Evolutionary conservation across 2,113 vertebrate genomes (phyloP).

Genomic region (Thalassoma bifasciatum): DNA sequence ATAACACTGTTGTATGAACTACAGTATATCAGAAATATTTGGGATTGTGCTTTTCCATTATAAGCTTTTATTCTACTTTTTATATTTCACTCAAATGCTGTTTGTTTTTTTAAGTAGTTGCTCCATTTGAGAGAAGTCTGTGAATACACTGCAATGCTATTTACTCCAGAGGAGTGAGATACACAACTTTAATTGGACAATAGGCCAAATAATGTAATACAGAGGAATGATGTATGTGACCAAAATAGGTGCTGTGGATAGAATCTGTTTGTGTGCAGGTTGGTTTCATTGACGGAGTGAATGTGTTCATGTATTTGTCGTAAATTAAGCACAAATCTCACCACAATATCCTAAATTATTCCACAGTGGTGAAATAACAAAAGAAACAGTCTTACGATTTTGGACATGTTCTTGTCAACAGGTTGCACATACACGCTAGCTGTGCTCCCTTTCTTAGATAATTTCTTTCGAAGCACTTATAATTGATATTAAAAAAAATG

Average conservation of each 20-base stretch:
- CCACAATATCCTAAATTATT: constrained; percentile 31
- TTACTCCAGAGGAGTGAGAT: constrained; percentile 43
- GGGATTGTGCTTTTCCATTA: constrained; percentile 59
- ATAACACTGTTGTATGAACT: constrained; percentile 73
- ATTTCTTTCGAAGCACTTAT: neutral
- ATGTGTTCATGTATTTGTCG: constrained; percentile 43
- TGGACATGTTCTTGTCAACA: neutral
- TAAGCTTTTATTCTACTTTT: constrained; percentile 40
- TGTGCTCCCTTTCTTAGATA: neutral
- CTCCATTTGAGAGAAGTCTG: constrained; percentile 49
- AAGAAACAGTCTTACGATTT: constrained; percentile 36
- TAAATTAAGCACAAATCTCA: constrained; percentile 66
- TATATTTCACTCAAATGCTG: constrained; percentile 57
- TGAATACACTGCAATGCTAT: constrained; percentile 73
- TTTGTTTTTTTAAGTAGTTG: constrained; percentile 17
- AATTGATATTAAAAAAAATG: neutral
- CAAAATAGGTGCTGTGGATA: constrained; percentile 15
- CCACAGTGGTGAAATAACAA: constrained; percentile 2
- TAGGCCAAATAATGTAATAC: constrained; percentile 7
- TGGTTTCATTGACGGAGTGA: constrained; percentile 29
- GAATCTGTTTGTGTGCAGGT: constrained; percentile 19
- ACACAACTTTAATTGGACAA: constrained; percentile 35
- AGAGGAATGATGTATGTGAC: constrained; percentile 25
- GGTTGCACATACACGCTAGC: too few species aligned
- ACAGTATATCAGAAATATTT: constrained; percentile 54